These are phyloP conservation scores for Pseudolaguvia tuberculata DNA, from an alignment of 2,113 vertebrate genomes.

Conservation along the genomic window DNA sequence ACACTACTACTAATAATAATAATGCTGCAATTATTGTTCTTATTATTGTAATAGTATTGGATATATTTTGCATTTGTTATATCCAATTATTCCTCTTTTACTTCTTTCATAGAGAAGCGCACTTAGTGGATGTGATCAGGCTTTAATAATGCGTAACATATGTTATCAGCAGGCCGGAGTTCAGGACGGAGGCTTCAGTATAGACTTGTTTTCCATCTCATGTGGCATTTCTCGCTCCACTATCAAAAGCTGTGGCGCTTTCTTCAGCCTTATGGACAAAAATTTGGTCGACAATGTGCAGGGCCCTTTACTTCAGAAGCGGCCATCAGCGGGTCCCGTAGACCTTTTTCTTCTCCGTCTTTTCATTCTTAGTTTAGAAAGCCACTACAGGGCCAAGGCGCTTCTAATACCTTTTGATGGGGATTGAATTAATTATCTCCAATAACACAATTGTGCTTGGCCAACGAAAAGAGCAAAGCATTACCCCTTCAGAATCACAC, in stretches of 20 bases:
- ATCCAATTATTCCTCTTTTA: conserved; percentile 12
- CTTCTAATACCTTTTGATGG: conserved; percentile 96
- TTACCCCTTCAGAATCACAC: conserved; percentile 76
- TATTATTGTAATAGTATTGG: not conserved
- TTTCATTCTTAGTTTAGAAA: conserved; percentile 83
- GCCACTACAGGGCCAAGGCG: conserved; percentile 79
- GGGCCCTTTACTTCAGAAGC: conserved; percentile 85
- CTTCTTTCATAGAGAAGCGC: conserved; percentile 26
- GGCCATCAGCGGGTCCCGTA: conserved; percentile 75
- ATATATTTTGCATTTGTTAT: not conserved
- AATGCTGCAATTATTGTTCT: not conserved
- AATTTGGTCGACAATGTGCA: conserved; percentile 77
- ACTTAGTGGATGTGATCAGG: conserved; percentile 46
- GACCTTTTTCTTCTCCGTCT: conserved; percentile 72
- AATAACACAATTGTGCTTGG: conserved; percentile 95
- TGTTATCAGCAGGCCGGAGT: conserved; percentile 75
- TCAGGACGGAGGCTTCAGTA: conserved; percentile 58
- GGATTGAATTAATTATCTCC: conserved; percentile 99
- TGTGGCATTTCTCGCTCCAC: conserved; percentile 75
- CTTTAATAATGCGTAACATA: conserved; percentile 74
- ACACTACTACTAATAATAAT: not conserved
- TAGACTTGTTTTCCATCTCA: conserved; percentile 72
- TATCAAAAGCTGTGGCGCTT: conserved; percentile 78
- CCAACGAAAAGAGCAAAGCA: conserved; percentile 98
- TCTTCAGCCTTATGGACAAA: conserved; percentile 81